Evolutionary conservation across 2,888 invertebrate species (phyloP), one percentile per base, ranked within the genome.

Genomic region (Ophion ellenae): DNA sequence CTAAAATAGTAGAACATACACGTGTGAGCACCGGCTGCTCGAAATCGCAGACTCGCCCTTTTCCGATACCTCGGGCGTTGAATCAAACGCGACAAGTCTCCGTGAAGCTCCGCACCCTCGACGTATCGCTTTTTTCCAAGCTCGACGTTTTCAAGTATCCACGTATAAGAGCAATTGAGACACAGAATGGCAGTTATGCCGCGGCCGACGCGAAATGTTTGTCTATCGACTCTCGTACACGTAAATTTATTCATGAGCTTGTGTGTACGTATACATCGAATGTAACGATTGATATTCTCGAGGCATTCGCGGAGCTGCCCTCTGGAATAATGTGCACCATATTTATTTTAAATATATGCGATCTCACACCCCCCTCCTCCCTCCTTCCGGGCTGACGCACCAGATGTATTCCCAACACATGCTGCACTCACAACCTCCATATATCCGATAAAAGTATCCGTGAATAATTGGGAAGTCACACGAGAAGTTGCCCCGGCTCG

Each of bases 161-260:
- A 57, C 64, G 24, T 4, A 61, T 17, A 70, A 57, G 5, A 20
- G 11, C 45, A 40, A 47, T 80, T 47, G 71, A 71, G 75, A 66
- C 67, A 66, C 36, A 71, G n/a, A 64, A 10, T 64, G 83, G 79
- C 75, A 64, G 69, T 57, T 63, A 59, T n/a, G 45, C 24, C 10
- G 17, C 47, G 45, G 24, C n/a, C 14, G 36, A 47, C 57, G 20
- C 45, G 69, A 53, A 36, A 75, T 57, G 20, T 57, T 85, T 71
- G 66, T 82, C 64, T 74, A 79, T 76, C 75, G 57, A 79, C 66
- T 75, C 79, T 85, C 10, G n/a, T 66, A 61, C 61, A 53, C 47
- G 47, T 57, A 85, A 79, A 85, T 82, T 79, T 85, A 79, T 85
- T 79, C 78, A 71, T 28, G 79, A 79, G 61, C 24, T n/a, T 71